phyloP scores from a whole-genome alignment of 30 jellyfish, hydroid and myxozoan genomes.

The Turritopsis dohrnii region DNA sequence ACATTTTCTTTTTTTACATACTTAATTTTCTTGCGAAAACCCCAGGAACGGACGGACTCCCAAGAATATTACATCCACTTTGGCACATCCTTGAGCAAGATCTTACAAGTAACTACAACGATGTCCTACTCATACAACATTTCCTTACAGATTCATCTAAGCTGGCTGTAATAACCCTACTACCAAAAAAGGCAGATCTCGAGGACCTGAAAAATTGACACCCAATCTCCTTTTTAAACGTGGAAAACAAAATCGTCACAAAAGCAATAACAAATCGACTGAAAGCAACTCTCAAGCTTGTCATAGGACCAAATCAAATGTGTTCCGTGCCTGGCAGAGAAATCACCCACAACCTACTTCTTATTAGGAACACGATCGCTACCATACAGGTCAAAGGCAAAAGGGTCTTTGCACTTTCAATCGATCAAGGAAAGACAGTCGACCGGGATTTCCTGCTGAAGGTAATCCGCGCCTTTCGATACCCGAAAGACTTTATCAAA shows the following conservation, averaged over 20 bases:
- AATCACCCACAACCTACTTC: conserved; percentile 24
- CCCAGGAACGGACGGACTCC: background rate
- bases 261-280: conserved; percentile 23
- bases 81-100: background rate
- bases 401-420: conserved; percentile 3
- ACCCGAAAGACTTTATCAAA: background rate
- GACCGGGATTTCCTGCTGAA: conserved; percentile 25
- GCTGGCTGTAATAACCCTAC: conserved; percentile 10
- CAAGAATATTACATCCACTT: background rate
- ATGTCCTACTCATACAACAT: background rate
- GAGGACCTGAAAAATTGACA: conserved; percentile 8
- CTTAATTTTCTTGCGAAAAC: no score
- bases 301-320: conserved; percentile 31
- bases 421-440: conserved; percentile 44
- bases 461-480: background rate
- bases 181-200: conserved; percentile 13
- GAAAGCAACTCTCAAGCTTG: background rate
- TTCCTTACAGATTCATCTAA: background rate
- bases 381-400: background rate
- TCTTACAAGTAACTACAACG: background rate
- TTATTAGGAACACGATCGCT: conserved; percentile 17
- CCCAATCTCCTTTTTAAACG: conserved; percentile 26
- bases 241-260: conserved; percentile 26
- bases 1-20: no score
- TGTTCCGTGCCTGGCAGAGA: conserved; percentile 47